Base-by-base conservation (phyloP, 1,140 invertebrate species). In the Zophobas morio region DNA sequence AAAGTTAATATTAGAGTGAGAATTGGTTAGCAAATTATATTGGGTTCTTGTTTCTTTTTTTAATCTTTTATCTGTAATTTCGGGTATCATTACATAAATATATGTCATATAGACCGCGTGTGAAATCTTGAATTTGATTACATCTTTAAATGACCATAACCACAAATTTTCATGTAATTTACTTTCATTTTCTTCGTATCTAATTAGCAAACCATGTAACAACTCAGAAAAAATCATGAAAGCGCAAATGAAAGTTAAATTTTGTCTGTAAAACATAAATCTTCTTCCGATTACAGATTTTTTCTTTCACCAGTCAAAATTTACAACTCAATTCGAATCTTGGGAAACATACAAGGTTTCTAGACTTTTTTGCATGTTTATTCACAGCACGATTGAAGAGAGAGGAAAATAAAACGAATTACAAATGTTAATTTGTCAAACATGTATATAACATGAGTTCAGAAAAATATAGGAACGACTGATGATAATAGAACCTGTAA, bases 231-330 rank as follows among this genome's bases (percentile, higher is more conserved):
- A 66, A 66, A 66, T 42, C 60, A 32, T 47, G 60, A 66, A 66
- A 66, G 60, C 42, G 60, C 60, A 66, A 42, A 66, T 66, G 60
- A 66, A 66, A 66, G 60, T 66, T 66, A 66, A 66, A 66, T 66
- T 66, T 66, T 66, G 57, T 60, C 36, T 39, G 35, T 42, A 20
- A 66, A 66, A 66, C 39, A 66, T 66, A 66, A 66, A 66, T 66
- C 60, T 66, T 66, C 60, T 66, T 66, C 60, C 39, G 60, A 42
- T 51, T 51, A 51, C 20, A 8, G 60, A 66, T 42, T 66, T 51
- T 51, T 51, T 66, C 54, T 66, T 66, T 66, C 57, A 66, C 60
- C 60, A 33, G 60, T 1, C 20, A 2, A 42, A 3, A 46, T 5
- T 33, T 42, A 40, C 20, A 2, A 66, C 1, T 66, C 6, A 63